These are phyloP conservation scores for Tokudaia muenninki DNA, from an alignment of 2,797 vertebrate species.

Conservation along the genomic window DNA sequence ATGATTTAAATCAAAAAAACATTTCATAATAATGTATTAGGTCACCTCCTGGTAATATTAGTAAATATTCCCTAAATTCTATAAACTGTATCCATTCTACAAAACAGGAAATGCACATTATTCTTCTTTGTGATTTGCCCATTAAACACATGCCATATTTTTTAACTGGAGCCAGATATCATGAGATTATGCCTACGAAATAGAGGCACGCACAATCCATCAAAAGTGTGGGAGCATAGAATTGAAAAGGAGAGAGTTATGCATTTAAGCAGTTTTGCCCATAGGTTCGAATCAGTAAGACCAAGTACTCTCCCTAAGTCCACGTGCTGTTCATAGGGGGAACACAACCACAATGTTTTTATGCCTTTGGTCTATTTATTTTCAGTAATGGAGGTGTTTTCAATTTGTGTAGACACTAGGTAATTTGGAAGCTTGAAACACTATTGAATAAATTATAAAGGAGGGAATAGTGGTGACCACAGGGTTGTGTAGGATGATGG, in stretches of 20 bases:
- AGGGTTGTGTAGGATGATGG: neutral
- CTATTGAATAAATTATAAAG: neutral
- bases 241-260: neutral
- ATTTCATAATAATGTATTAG: neutral
- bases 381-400: neutral
- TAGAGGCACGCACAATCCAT: neutral
- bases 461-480: neutral
- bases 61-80: slow-evolving; percentile 33
- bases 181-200: neutral
- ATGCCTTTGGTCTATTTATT: neutral
- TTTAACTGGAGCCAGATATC: slow-evolving; percentile 17
- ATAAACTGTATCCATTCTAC: slow-evolving; percentile 34
- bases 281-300: neutral
- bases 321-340: neutral
- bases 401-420: neutral
- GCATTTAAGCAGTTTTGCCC: neutral
- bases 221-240: neutral
- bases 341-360: neutral
- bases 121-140: slow-evolving; percentile 19
- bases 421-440: neutral
- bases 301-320: neutral
- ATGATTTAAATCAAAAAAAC: neutral
- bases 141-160: slow-evolving; percentile 28
- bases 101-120: slow-evolving; percentile 25
- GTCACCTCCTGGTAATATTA: neutral